Conservation (phyloP, 1,140 invertebrate genomes). For the Drosophila novamexicana region DNA sequence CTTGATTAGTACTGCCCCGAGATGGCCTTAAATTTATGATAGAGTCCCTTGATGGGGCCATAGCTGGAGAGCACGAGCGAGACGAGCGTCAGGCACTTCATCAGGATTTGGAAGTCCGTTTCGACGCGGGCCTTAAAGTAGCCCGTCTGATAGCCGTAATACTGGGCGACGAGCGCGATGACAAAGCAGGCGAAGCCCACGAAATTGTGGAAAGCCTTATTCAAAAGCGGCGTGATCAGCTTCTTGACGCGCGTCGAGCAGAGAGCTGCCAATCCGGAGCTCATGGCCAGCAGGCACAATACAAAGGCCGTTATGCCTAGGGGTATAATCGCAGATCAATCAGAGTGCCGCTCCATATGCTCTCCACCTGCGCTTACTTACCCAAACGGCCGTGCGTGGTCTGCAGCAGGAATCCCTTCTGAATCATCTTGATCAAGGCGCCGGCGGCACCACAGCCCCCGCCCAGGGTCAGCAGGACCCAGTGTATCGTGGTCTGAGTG, state of each 20-base stretch:
- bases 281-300: slow-evolving; percentile 66
- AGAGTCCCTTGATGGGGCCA: slow-evolving; percentile 72
- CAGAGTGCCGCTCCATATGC: not conserved
- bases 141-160: slow-evolving; percentile 79
- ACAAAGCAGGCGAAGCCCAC: slow-evolving; percentile 70
- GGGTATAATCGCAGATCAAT: slow-evolving; percentile 8
- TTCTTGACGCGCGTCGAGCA: slow-evolving; percentile 68
- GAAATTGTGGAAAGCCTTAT: slow-evolving; percentile 77
- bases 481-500: slow-evolving; percentile 80
- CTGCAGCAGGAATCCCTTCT: slow-evolving; percentile 62
- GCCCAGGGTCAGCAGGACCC: slow-evolving; percentile 71
- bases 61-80: slow-evolving; percentile 64
- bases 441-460: slow-evolving; percentile 72
- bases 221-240: slow-evolving; percentile 65
- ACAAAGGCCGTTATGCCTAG: slow-evolving; percentile 69
- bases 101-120: slow-evolving; percentile 59
- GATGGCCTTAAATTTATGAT: slow-evolving; percentile 55
- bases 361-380: slow-evolving; percentile 40
- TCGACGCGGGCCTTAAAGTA: slow-evolving; percentile 59
- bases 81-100: slow-evolving; percentile 68
- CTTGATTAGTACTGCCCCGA: slow-evolving; percentile 51
- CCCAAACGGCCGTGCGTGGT: slow-evolving; percentile 70
- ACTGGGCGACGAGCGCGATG: slow-evolving; percentile 73
- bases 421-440: slow-evolving; percentile 70
- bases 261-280: slow-evolving; percentile 68